These are phyloP conservation scores for Formica selysi DNA, from an alignment of 1,140 invertebrate species.

Conservation along the genomic window DNA sequence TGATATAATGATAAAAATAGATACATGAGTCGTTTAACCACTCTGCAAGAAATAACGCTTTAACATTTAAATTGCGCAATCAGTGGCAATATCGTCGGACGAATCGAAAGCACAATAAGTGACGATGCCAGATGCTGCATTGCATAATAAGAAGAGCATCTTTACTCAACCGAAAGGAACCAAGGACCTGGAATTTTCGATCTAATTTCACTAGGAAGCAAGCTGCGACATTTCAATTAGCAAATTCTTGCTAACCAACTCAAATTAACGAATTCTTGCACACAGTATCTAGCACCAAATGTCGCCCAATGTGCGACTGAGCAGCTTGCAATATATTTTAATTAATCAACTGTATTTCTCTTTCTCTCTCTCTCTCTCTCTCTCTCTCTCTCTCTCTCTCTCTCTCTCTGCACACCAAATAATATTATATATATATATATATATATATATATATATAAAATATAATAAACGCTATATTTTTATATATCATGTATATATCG, in stretches of 20 bases:
- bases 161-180: conserved; percentile 44
- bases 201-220: conserved; percentile 51
- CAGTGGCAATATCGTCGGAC: conserved; percentile 62
- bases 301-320: background rate
- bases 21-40: background rate
- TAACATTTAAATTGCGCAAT: conserved; percentile 66
- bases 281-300: conserved; percentile 30
- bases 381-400: background rate
- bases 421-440: background rate
- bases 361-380: background rate
- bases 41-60: background rate
- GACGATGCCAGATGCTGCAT: conserved; percentile 70
- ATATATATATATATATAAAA: background rate
- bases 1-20: background rate
- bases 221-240: conserved; percentile 66
- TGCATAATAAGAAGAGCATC: conserved; percentile 69
- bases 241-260: conserved; percentile 65
- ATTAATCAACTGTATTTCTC: conserved; percentile 6
- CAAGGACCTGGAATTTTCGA: background rate
- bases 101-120: conserved; percentile 73
- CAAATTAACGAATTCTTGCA: conserved; percentile 49
- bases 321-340: conserved; percentile 39
- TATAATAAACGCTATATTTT: background rate
- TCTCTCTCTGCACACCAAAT: background rate
- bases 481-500: background rate